phyloP scores from a whole-genome alignment of 2,113 vertebrate species.

The Serinus canaria region DNA sequence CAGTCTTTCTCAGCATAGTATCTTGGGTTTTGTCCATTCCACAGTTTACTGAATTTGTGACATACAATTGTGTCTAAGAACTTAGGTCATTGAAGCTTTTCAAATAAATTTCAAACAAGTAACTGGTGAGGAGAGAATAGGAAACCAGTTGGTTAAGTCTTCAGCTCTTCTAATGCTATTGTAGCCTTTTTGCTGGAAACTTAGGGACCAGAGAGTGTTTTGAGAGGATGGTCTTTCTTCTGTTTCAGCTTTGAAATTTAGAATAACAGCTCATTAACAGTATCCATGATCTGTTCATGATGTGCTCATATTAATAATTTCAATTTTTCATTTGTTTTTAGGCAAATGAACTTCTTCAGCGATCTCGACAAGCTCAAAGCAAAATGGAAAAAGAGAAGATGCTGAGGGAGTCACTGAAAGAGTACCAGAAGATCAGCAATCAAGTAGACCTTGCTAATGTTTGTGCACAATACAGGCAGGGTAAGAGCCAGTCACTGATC shows the following conservation, averaged over 20 bases:
- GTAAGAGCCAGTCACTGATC: conserved; percentile 58
- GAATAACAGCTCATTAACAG: neutral
- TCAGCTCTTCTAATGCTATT: neutral
- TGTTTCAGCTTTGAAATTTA: neutral
- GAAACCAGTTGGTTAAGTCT: neutral
- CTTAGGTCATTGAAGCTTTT: neutral
- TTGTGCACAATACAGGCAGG: conserved; percentile 93
- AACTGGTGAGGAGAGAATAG: neutral
- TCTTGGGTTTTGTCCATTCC: neutral
- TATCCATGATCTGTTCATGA: neutral
- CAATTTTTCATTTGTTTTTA: conserved; percentile 55
- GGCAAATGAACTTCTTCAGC: conserved; percentile 96
- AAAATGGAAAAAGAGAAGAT: conserved; percentile 89
- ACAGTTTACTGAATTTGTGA: neutral
- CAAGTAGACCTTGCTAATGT: conserved; percentile 91
- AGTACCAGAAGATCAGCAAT: conserved; percentile 95
- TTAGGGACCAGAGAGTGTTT: neutral
- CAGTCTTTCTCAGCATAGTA: neutral
- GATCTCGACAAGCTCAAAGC: conserved; percentile 89
- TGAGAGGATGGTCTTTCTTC: neutral
- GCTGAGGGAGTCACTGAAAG: conserved; percentile 87
- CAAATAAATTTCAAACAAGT: neutral
- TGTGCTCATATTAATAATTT: neutral
- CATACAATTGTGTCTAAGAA: neutral
- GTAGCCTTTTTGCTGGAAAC: neutral